Conservation (phyloP, 2,797 vertebrate genomes). For the Lutjanus campechanus region DNA sequence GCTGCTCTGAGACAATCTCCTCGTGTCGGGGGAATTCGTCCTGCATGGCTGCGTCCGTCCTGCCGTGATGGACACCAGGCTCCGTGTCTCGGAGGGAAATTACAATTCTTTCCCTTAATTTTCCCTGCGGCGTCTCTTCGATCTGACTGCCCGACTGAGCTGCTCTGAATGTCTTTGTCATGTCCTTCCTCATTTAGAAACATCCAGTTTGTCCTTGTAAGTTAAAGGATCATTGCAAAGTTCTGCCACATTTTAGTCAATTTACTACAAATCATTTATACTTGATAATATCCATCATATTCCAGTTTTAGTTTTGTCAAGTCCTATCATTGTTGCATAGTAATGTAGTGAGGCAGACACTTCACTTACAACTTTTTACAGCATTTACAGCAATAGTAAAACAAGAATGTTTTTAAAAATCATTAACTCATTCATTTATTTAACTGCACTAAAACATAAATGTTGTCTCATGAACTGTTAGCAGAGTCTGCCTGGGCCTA, state of each 20-base stretch:
- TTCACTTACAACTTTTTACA: background rate
- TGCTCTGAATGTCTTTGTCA: background rate
- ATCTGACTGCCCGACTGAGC: background rate
- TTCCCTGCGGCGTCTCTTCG: background rate
- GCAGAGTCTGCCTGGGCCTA: no score
- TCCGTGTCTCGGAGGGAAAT: conserved; percentile 22
- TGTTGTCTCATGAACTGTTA: no score
- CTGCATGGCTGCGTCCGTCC: conserved; percentile 19
- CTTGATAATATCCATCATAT: background rate
- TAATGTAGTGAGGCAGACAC: background rate
- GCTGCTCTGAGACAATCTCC: conserved; percentile 34
- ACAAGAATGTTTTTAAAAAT: no score
- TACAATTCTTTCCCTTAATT: conserved; percentile 24
- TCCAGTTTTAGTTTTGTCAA: no score
- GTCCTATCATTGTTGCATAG: background rate
- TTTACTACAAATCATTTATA: background rate
- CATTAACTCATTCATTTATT: no score
- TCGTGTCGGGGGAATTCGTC: conserved; percentile 21
- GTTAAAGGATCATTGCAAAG: background rate
- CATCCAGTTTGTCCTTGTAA: conserved; percentile 4
- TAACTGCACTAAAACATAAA: no score
- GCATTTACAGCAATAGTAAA: no score
- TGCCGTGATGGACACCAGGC: background rate
- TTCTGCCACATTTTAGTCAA: fast-evolving
- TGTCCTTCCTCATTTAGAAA: conserved; percentile 31